A percentile compares a stretch with the other conserved stretches of the same genome.
phyloP scores from a whole-genome alignment of 1,140 invertebrate genomes.

The Chlorops oryzae region DNA sequence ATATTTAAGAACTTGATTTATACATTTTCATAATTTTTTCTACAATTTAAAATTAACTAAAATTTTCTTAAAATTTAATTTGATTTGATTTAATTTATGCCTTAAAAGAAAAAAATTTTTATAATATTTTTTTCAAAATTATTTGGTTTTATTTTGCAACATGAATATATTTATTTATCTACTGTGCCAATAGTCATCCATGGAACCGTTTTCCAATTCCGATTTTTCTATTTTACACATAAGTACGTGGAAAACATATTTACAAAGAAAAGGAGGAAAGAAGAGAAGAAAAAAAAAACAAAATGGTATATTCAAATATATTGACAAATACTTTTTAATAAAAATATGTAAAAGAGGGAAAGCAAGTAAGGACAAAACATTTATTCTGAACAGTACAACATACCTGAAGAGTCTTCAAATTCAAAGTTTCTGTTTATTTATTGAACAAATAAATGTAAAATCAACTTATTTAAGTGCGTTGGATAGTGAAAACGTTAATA shows the following conservation, averaged over 20 bases:
- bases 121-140: not conserved
- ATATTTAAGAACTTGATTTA: not conserved
- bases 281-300: too few relatives aligned
- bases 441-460: conserved; percentile 14
- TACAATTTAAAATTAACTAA: conserved; percentile 5
- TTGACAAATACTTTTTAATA: too few relatives aligned
- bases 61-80: not conserved
- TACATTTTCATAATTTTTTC: not conserved
- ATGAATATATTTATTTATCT: not conserved
- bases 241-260: too few relatives aligned
- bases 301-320: too few relatives aligned
- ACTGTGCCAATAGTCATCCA: not conserved
- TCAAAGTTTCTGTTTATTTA: conserved; percentile 45
- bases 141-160: not conserved
- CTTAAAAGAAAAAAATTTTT: not conserved
- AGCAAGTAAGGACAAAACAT: too few relatives aligned
- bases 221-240: too few relatives aligned
- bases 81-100: not conserved
- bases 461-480: not conserved
- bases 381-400: conserved; percentile 46
- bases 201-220: too few relatives aligned
- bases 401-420: conserved; percentile 46
- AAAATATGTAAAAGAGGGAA: not conserved
- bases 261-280: not conserved
- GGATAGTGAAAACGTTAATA: too few relatives aligned